These are phyloP conservation scores for Homarus gammarus DNA, from an alignment of 2,888 invertebrate species.

Conservation along the genomic window DNA sequence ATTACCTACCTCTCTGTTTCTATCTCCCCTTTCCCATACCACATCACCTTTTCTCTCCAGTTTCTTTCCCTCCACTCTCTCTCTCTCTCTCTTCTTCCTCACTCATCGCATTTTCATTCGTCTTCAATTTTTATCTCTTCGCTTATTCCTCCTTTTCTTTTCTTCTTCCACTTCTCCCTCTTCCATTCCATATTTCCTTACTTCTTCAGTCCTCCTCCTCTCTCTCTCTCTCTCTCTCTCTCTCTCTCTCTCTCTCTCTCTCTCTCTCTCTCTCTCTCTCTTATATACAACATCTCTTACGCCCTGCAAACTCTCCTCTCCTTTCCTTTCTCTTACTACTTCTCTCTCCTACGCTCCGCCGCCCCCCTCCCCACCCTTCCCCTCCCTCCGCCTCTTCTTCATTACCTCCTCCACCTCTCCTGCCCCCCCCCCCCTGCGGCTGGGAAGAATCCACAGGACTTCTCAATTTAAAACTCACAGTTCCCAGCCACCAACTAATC, in stretches of 20 bases:
- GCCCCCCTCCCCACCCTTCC: too few species aligned
- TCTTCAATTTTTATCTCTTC: too few species aligned
- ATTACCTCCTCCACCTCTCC: background rate
- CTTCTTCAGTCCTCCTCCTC: background rate
- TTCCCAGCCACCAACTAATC: too few species aligned
- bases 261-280: slow-evolving; percentile 19
- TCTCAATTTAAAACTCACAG: too few species aligned
- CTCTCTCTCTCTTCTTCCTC: background rate
- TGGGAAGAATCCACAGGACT: too few species aligned
- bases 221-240: background rate
- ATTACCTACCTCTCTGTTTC: background rate
- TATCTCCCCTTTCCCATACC: too few species aligned
- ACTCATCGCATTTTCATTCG: too few species aligned
- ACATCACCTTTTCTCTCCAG: slow-evolving; percentile 11
- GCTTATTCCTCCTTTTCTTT: background rate
- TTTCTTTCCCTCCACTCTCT: too few species aligned
- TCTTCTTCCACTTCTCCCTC: background rate
- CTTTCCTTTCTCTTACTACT: too few species aligned
- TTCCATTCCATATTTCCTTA: too few species aligned
- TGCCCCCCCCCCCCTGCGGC: background rate
- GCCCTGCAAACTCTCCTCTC: background rate
- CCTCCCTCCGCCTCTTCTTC: background rate
- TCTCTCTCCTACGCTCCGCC: background rate
- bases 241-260: slow-evolving; percentile 9
- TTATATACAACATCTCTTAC: background rate